Evolutionary conservation across 2,797 vertebrate genomes (phyloP).

Genomic region (Poliocrania exsul): DNA sequence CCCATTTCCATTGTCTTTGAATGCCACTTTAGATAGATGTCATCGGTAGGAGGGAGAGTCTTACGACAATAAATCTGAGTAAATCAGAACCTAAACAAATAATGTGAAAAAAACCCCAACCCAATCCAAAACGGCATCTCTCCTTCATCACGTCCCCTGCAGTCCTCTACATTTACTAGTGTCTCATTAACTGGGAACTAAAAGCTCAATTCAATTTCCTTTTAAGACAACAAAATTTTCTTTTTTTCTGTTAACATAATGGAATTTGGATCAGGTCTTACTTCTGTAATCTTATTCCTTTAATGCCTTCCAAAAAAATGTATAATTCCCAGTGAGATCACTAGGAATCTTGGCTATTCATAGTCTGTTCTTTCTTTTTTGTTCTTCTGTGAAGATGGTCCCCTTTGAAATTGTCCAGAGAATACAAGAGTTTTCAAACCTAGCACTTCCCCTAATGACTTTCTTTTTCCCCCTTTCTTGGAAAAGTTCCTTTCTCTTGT

Average conservation of each 20-base stretch:
- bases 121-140: neutral
- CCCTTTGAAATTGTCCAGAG: neutral
- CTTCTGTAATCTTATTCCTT: slow-evolving; percentile 6
- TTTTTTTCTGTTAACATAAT: slow-evolving; percentile 24
- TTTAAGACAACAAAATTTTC: slow-evolving; percentile 2
- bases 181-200: neutral
- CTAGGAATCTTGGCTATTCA: neutral
- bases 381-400: neutral
- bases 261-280: slow-evolving; percentile 9
- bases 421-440: neutral
- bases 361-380: neutral
- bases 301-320: slow-evolving; percentile 5
- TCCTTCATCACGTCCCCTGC: neutral
- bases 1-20: neutral
- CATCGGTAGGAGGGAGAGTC: neutral
- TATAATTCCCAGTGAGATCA: slow-evolving; percentile 45
- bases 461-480: neutral
- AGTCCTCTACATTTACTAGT: neutral
- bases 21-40: neutral
- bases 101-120: neutral
- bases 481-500: neutral
- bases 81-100: neutral
- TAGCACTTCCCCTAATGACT: neutral
- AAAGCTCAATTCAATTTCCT: slow-evolving; percentile 5
- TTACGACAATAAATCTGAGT: neutral